phyloP scores from a whole-genome alignment of 2,797 vertebrate species.

The Macroramphosus scolopax region DNA sequence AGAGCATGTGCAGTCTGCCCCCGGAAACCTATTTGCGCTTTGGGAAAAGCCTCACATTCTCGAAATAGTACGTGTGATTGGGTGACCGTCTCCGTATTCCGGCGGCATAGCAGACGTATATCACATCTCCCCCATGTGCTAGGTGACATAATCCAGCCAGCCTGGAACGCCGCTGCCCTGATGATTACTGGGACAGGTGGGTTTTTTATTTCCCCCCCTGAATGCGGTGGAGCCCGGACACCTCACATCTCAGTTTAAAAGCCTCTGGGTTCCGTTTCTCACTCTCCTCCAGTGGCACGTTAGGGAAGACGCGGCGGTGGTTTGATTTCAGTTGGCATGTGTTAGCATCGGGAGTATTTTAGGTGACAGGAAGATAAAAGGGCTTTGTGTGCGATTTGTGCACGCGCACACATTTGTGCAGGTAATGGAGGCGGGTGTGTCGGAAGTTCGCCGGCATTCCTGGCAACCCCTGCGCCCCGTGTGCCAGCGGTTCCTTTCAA shows the following conservation, averaged over 20 bases:
- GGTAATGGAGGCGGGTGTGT: no score
- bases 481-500: no score
- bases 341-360: constrained; percentile 15
- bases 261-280: constrained; percentile 53
- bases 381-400: no score
- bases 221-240: constrained; percentile 46
- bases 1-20: constrained; percentile 45
- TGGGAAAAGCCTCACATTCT: constrained; percentile 77
- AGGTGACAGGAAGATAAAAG: constrained; percentile 37
- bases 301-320: constrained; percentile 37
- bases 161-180: constrained; percentile 40
- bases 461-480: no score
- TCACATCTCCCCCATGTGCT: constrained; percentile 76
- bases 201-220: constrained; percentile 36
- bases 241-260: constrained; percentile 62
- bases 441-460: no score
- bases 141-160: constrained; percentile 72
- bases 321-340: constrained; percentile 36
- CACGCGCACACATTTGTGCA: no score
- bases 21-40: constrained; percentile 71
- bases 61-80: constrained; percentile 76
- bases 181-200: constrained; percentile 76
- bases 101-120: constrained; percentile 64
- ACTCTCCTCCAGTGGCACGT: constrained; percentile 47
- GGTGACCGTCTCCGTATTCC: constrained; percentile 72